Percentiles rank a stretch among this genome's conserved stretches.
These are phyloP conservation scores for Cervus canadensis DNA, from an alignment of 2,113 vertebrate genomes.

Conservation along the genomic window DNA sequence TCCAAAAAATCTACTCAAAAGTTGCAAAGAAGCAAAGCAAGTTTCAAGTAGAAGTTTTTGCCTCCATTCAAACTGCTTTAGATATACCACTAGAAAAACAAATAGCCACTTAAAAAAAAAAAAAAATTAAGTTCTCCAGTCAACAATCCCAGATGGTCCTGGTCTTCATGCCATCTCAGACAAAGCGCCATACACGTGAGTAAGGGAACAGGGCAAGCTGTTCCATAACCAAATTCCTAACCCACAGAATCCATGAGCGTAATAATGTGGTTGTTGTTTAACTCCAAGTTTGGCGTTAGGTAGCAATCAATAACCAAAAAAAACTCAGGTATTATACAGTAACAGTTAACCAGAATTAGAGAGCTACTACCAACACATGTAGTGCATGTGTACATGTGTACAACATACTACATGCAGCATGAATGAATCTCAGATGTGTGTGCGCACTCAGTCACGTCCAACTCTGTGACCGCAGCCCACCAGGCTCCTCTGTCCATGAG, in stretches of 20 bases:
- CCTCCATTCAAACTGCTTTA: neutral
- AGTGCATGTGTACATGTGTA: too few relatives aligned
- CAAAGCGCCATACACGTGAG: neutral
- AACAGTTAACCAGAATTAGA: neutral
- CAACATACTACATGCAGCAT: neutral
- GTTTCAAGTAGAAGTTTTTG: neutral
- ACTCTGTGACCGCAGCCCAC: neutral
- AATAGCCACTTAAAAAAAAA: neutral
- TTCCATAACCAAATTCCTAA: neutral
- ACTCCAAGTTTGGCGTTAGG: neutral
- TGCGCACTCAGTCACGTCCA: neutral
- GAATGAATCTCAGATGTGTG: neutral
- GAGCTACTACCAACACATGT: neutral
- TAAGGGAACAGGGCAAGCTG: neutral
- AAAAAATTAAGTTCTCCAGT: neutral
- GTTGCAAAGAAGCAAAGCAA: neutral
- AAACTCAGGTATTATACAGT: neutral
- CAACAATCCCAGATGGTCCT: neutral
- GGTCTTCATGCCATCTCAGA: neutral
- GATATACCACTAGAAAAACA: neutral
- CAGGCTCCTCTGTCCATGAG: neutral
- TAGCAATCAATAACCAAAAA: neutral
- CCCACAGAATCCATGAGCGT: neutral
- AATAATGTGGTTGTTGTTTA: neutral
- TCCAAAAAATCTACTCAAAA: neutral